Conservation (phyloP, 2,888 invertebrate genomes). For the Rambutsinella grinnellia region DNA sequence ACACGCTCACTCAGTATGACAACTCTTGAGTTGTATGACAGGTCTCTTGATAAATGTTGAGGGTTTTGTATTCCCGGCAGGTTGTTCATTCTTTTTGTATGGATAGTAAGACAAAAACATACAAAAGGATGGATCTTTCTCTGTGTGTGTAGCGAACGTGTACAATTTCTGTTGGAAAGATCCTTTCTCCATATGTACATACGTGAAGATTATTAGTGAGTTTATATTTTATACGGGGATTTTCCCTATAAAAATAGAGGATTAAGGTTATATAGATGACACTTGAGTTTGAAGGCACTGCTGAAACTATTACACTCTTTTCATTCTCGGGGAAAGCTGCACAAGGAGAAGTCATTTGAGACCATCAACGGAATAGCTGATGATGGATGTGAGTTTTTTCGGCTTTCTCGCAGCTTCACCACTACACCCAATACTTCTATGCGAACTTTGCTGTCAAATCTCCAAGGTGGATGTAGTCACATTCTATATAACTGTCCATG, state of each 20-base stretch:
- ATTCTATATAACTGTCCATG: too few relatives aligned
- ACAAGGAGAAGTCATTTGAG: slow-evolving; percentile 54
- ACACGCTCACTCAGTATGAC: slow-evolving; percentile 53
- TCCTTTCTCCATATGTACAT: neutral
- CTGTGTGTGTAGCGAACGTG: neutral
- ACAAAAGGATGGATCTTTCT: neutral
- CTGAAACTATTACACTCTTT: slow-evolving; percentile 27
- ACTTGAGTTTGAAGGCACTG: slow-evolving; percentile 27
- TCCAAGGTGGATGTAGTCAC: slow-evolving; percentile 37
- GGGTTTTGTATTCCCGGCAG: slow-evolving; percentile 60
- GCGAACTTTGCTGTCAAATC: neutral
- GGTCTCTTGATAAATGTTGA: slow-evolving; percentile 60
- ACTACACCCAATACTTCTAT: neutral
- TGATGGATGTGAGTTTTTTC: slow-evolving; percentile 56
- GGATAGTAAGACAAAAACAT: slow-evolving; percentile 26
- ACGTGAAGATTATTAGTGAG: too few relatives aligned
- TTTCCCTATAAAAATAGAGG: too few relatives aligned
- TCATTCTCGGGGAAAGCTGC: slow-evolving; percentile 43
- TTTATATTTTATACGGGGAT: too few relatives aligned
- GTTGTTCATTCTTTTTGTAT: slow-evolving; percentile 53
- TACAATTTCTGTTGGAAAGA: neutral
- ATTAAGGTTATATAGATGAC: slow-evolving; percentile 30
- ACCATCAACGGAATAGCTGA: slow-evolving; percentile 57
- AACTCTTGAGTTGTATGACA: slow-evolving; percentile 58
- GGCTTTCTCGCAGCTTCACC: slow-evolving; percentile 22